phyloP scores from a whole-genome alignment of 1,140 invertebrate species.

The Aphaenogaster ashmeadi region DNA sequence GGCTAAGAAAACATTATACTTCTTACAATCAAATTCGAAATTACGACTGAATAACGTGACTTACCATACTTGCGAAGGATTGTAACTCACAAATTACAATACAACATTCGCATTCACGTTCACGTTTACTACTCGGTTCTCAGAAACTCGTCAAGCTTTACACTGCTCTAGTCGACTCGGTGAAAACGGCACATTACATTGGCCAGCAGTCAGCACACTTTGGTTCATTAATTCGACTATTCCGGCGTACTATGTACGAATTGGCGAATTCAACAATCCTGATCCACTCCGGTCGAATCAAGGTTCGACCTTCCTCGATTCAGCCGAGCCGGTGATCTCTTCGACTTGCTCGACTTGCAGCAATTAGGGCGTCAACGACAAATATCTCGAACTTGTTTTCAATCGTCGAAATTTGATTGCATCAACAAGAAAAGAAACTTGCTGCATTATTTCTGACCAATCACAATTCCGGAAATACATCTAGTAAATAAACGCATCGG shows the following conservation, averaged over 20 bases:
- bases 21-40: not conserved
- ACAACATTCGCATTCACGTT: slow-evolving; percentile 1
- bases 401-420: not conserved
- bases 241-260: not conserved
- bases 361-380: slow-evolving; percentile 23
- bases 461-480: no score
- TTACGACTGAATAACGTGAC: not conserved
- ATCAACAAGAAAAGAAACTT: no score
- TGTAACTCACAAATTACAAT: slow-evolving; percentile 24
- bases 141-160: not conserved
- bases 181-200: not conserved
- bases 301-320: not conserved
- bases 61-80: slow-evolving; percentile 49
- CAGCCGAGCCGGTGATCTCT: not conserved
- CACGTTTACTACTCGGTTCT: not conserved
- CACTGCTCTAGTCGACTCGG: not conserved
- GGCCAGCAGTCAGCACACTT: no score
- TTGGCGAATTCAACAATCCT: not conserved
- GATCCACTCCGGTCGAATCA: not conserved
- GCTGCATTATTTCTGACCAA: no score
- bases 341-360: not conserved
- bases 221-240: not conserved
- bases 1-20: not conserved
- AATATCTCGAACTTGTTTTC: not conserved
- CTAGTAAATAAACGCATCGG: no score